Base-by-base conservation (phyloP, 1,140 invertebrate species). In the Atta colombica region DNA sequence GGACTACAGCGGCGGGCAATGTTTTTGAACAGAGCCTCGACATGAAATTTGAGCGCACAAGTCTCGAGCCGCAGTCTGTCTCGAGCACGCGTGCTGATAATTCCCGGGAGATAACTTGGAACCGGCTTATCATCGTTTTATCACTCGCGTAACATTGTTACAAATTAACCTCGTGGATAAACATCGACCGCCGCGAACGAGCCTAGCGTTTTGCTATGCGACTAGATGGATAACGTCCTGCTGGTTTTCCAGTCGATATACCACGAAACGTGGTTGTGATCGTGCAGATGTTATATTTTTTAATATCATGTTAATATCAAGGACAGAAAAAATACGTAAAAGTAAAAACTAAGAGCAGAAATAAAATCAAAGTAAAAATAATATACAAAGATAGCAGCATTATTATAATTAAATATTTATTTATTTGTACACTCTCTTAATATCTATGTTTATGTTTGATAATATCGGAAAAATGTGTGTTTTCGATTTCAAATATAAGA, bases 111-210 rank as follows among this genome's bases (percentile, higher is more conserved):
- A 82, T 82, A 82, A 82, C 68, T 82, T 21, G 39, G 66, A 60
- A 21, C 35, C 21, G 68, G 53, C 68, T 74, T 82, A 82, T 82
- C 80, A 39, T 28, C 68, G 68, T 82, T 82, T 82, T 82, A 82
- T 82, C 80, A 18, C n/a, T 39, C 53, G 80, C 80, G 68, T 74
- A 82, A 82, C 80, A 82, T 81, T 82, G 80, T 82, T 72, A 82
- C 35, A 39, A 82, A 82, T 82, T 82, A 82, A 82, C 80, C 80
- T 60, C 80, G 35, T 16, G n/a, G 80, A 82, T 82, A 72, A 72
- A 31, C 55, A 82, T 82, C 80, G 25, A 72, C 78, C 21, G 53
- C 45, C 31, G 65, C 35, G 66, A 28, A 72, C 63, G 65, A 80
- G 49, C 14, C 28, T 35, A 31, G 28, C 31, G 14, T 51, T 80